phyloP scores from a whole-genome alignment of 2,888 invertebrate genomes.

The Ametastegia equiseti region DNA sequence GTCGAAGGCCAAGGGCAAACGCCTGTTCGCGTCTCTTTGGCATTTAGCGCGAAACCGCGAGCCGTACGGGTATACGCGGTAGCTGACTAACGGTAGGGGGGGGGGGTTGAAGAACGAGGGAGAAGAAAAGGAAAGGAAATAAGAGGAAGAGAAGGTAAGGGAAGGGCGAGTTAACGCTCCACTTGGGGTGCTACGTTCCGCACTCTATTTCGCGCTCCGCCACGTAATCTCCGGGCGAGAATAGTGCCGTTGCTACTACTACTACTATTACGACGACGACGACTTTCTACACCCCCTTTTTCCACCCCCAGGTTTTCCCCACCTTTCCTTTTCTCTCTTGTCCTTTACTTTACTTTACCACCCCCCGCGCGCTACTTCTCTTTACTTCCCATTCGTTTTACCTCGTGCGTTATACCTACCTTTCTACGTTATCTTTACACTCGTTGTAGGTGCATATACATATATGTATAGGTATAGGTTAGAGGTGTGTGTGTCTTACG shows the following conservation, averaged over 20 bases:
- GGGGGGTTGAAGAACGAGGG: conserved; percentile 48
- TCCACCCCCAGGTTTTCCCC: too few species aligned
- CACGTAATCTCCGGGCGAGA: conserved; percentile 43
- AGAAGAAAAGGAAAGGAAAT: conserved; percentile 32
- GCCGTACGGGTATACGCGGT: neutral
- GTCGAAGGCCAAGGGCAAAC: conserved; percentile 40
- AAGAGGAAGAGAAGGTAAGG: conserved; percentile 47
- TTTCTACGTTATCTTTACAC: conserved; percentile 14
- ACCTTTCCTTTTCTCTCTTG: neutral
- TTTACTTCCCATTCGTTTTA: neutral
- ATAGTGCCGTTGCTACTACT: neutral
- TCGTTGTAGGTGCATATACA: neutral
- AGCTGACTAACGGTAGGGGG: conserved; percentile 33
- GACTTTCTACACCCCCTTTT: neutral
- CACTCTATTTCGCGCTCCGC: conserved; percentile 48
- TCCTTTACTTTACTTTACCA: conserved; percentile 3
- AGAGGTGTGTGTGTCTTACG: too few species aligned
- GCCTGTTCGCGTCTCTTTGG: neutral
- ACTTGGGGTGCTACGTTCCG: conserved; percentile 41
- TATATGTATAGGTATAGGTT: neutral
- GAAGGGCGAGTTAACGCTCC: conserved; percentile 48
- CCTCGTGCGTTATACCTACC: neutral
- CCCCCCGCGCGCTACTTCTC: too few species aligned
- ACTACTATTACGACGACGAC: neutral
- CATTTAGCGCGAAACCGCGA: conserved; percentile 22